Evolutionary conservation across 2,888 invertebrate species (phyloP).

Genomic region (Hemaris fuciformis): DNA sequence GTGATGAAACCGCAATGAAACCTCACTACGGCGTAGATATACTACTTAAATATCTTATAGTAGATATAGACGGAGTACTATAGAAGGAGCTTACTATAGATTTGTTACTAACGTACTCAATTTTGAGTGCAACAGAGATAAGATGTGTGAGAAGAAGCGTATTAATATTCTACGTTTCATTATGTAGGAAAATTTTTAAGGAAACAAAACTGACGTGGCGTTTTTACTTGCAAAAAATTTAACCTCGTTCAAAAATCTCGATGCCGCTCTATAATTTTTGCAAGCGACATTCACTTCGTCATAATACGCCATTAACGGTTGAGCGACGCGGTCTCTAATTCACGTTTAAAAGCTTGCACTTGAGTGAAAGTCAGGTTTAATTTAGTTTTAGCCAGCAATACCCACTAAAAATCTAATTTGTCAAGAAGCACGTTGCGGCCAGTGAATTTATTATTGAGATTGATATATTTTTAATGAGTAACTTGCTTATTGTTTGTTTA

Average conservation of each 20-base stretch:
- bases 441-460: constrained; percentile 36
- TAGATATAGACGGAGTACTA: no score
- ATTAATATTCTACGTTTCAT: no score
- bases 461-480: constrained; percentile 7
- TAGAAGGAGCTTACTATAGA: no score
- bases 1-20: no score
- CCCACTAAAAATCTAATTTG: constrained; percentile 79
- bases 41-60: no score
- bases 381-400: constrained; percentile 77
- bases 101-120: no score
- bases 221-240: constrained; percentile 23
- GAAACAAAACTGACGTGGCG: not conserved
- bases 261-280: constrained; percentile 64
- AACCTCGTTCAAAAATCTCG: constrained; percentile 39
- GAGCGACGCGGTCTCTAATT: constrained; percentile 75
- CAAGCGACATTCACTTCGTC: constrained; percentile 67
- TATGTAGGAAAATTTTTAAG: not conserved
- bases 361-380: constrained; percentile 76
- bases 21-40: no score
- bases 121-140: no score
- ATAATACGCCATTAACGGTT: constrained; percentile 76
- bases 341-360: constrained; percentile 81
- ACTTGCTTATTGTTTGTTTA: not conserved
- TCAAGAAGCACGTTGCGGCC: constrained; percentile 67
- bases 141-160: no score